Conservation (phyloP, 2,113 vertebrate genomes). For the Channa maculata region DNA sequence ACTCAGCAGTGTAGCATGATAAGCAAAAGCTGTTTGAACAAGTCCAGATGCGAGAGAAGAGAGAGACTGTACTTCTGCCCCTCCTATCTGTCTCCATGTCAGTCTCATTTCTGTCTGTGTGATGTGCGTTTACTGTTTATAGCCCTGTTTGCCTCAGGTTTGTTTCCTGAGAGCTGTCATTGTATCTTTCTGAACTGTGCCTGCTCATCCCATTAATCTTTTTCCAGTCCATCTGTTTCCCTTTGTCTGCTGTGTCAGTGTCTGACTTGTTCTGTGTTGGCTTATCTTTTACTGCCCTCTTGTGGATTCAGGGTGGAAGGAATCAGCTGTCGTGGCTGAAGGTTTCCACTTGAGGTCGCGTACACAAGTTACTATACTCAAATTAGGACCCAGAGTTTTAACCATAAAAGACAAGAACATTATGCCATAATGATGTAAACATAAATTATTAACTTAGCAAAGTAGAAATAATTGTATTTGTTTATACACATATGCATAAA, state of each 20-base stretch:
- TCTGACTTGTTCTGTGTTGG: neutral
- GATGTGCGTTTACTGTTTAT: neutral
- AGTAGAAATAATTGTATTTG: no score
- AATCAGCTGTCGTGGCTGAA: slow-evolving; percentile 5
- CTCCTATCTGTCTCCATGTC: slow-evolving; percentile 4
- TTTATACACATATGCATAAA: no score
- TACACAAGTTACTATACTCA: neutral
- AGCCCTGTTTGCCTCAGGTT: neutral
- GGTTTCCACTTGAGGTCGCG: slow-evolving; percentile 53
- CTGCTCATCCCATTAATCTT: neutral
- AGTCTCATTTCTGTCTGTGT: neutral
- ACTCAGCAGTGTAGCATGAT: slow-evolving; percentile 50
- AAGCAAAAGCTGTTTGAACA: slow-evolving; percentile 55
- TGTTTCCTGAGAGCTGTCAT: neutral
- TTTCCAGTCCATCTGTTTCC: neutral
- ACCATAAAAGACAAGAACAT: no score
- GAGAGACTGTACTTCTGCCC: slow-evolving; percentile 7
- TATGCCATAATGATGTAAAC: no score
- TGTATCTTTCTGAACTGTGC: neutral
- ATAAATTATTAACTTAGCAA: no score
- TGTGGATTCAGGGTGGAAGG: slow-evolving; percentile 23
- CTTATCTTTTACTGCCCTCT: slow-evolving; percentile 59
- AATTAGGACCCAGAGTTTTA: no score
- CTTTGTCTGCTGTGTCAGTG: neutral
- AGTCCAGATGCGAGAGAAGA: slow-evolving; percentile 30